Evolutionary conservation across 1,140 invertebrate genomes (phyloP).

Genomic region (Drosophila azteca): DNA sequence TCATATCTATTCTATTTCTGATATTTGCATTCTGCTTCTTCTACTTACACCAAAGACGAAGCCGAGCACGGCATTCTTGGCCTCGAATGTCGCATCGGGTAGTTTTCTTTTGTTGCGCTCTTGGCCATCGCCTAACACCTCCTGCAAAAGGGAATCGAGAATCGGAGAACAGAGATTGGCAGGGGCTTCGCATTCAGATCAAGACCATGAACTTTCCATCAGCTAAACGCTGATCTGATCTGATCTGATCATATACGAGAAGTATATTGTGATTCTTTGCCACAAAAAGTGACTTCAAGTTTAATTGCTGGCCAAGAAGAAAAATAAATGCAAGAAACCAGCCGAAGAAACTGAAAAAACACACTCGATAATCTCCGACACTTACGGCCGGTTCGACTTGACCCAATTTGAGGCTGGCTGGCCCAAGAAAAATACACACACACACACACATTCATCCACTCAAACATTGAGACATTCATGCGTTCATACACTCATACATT

Average conservation of each 20-base stretch:
- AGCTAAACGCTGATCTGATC: too few species aligned
- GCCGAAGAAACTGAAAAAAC: conserved; percentile 16
- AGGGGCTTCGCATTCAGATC: not conserved
- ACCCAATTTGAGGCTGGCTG: conserved; percentile 54
- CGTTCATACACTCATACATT: not conserved
- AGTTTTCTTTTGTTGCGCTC: conserved; percentile 90
- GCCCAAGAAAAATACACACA: conserved; percentile 40
- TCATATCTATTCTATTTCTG: not conserved
- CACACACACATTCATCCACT: not conserved
- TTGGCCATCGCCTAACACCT: conserved; percentile 65
- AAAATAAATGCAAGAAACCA: not conserved
- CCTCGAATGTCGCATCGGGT: conserved; percentile 88
- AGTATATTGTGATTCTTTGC: conserved; percentile 10
- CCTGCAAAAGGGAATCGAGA: conserved; percentile 60
- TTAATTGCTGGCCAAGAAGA: conserved; percentile 47
- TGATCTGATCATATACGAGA: too few species aligned
- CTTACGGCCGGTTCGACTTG: conserved; percentile 64
- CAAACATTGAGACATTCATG: conserved; percentile 3
- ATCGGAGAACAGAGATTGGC: conserved; percentile 7
- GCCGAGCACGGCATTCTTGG: conserved; percentile 90
- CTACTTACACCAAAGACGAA: conserved; percentile 91
- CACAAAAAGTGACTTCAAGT: conserved; percentile 32
- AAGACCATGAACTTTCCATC: too few species aligned
- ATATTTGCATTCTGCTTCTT: not conserved
- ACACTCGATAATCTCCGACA: conserved; percentile 10